A percentile compares a stretch with the other conserved stretches of the same genome.
These are phyloP conservation scores for Tetanocera ferruginea DNA, from an alignment of 2,888 invertebrate genomes.

Conservation along the genomic window DNA sequence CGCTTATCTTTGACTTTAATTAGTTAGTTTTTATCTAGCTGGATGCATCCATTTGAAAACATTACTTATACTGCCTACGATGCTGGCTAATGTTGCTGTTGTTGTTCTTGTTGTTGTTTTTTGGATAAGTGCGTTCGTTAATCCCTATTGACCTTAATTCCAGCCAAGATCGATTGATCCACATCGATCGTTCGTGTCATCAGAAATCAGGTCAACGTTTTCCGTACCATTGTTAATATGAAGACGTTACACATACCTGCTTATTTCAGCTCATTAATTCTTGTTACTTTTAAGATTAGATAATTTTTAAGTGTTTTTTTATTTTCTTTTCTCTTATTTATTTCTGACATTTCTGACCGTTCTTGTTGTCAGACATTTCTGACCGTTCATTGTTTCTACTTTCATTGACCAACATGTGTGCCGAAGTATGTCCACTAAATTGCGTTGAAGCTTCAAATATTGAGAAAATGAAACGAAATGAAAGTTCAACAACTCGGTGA, in stretches of 20 bases:
- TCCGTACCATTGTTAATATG: too few relatives aligned
- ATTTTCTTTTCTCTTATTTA: too few relatives aligned
- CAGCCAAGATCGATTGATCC: not conserved
- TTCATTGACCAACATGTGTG: slow-evolving; percentile 7
- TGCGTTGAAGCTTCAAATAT: not conserved
- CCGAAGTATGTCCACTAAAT: not conserved
- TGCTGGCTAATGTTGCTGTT: too few relatives aligned
- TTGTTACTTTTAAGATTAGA: not conserved
- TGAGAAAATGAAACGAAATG: not conserved
- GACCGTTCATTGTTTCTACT: not conserved
- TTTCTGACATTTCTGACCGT: not conserved
- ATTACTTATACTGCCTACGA: too few relatives aligned
- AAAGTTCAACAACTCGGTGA: not conserved
- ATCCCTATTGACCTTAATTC: slow-evolving; percentile 22
- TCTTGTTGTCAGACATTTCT: not conserved
- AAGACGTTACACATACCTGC: too few relatives aligned
- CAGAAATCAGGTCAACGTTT: slow-evolving; percentile 12
- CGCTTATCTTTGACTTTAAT: too few relatives aligned
- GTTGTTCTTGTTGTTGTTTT: not conserved
- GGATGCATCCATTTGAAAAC: too few relatives aligned
- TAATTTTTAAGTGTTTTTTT: not conserved
- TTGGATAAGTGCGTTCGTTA: not conserved
- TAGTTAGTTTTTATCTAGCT: too few relatives aligned
- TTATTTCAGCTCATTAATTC: not conserved
- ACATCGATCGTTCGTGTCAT: slow-evolving; percentile 13